Evolutionary conservation across 2,888 invertebrate species (phyloP).

Genomic region (Flabesymbios commensalis): DNA sequence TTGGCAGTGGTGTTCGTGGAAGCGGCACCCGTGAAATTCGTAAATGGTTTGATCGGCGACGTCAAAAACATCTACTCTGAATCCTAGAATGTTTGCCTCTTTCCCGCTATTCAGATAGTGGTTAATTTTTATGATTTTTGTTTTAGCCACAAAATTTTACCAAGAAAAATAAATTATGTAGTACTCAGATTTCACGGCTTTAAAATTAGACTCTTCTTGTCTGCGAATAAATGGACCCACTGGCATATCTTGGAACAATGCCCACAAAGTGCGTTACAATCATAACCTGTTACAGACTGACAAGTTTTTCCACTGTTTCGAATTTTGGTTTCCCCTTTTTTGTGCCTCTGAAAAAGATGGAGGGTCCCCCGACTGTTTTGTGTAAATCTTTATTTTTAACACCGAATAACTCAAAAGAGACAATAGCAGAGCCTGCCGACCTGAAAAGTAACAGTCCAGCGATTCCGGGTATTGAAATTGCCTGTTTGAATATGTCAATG

Average conservation of each 20-base stretch:
- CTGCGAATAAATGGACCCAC: background rate
- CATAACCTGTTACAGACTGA: too few relatives aligned
- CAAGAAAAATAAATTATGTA: background rate
- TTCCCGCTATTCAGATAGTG: background rate
- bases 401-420: too few relatives aligned
- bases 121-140: background rate
- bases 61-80: too few relatives aligned
- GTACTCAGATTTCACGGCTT: background rate
- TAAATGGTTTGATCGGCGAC: too few relatives aligned
- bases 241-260: background rate
- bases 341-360: background rate
- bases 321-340: background rate
- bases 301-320: too few relatives aligned
- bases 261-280: too few relatives aligned
- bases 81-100: too few relatives aligned
- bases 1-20: too few relatives aligned
- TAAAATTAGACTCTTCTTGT: background rate
- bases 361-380: constrained; percentile 3
- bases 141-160: background rate
- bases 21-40: too few relatives aligned
- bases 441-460: background rate
- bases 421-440: background rate
- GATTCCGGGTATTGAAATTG: constrained; percentile 5
- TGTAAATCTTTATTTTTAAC: background rate
- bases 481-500: constrained; percentile 1